phyloP scores from a whole-genome alignment of 2,888 invertebrate genomes.

The Rugalucina vietnamica region DNA sequence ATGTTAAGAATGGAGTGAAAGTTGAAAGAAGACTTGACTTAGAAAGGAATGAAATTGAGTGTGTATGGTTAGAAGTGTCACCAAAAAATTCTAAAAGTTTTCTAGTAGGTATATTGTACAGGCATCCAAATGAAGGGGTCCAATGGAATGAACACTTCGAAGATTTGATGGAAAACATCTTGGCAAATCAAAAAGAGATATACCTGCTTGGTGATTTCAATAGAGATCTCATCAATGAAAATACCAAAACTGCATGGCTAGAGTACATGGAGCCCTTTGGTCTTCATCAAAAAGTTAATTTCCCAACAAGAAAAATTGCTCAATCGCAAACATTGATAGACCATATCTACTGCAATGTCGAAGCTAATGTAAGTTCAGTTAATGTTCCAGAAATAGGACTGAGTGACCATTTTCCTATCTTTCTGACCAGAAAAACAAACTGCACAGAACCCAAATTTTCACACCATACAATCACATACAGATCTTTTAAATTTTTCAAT shows the following conservation, averaged over 20 bases:
- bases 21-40: background rate
- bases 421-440: background rate
- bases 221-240: background rate
- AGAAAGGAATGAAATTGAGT: background rate
- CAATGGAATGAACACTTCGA: background rate
- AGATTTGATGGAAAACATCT: background rate
- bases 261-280: background rate
- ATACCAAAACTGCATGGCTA: background rate
- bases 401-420: background rate
- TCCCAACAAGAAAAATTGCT: background rate
- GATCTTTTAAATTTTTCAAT: background rate
- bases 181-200: background rate
- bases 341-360: background rate
- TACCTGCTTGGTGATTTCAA: background rate
- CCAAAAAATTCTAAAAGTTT: background rate
- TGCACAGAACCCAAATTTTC: background rate
- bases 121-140: background rate
- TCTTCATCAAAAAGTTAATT: background rate
- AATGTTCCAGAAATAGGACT: background rate
- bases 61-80: background rate
- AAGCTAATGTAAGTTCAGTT: background rate
- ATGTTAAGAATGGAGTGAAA: background rate
- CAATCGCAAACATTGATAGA: background rate
- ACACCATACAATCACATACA: background rate
- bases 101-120: background rate